Percentiles rank a stretch among this genome's conserved stretches.
Conservation (phyloP, 2,113 vertebrate genomes). For the Sylvilagus bachmani region DNA sequence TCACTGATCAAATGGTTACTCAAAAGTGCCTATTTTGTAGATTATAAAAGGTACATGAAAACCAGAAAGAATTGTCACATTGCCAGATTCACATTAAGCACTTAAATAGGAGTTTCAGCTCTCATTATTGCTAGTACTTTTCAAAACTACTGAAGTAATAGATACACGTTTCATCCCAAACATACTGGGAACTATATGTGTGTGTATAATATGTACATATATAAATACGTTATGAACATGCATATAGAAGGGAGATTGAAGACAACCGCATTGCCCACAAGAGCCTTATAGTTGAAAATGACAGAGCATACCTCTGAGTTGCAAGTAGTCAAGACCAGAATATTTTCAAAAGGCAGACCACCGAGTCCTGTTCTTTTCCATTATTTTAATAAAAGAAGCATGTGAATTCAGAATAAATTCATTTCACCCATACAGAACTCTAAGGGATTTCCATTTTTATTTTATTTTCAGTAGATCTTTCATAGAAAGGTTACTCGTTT, state of each 20-base stretch:
- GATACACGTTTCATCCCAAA: neutral
- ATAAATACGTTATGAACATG: neutral
- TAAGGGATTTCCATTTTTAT: neutral
- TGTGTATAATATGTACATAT: neutral
- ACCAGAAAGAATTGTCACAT: neutral
- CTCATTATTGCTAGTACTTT: conserved; percentile 21
- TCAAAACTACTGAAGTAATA: neutral
- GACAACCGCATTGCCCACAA: neutral
- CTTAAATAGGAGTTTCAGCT: neutral
- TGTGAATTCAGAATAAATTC: conserved; percentile 11
- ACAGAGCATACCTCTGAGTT: neutral
- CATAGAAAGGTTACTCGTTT: neutral
- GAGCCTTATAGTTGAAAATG: neutral
- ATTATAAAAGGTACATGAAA: neutral
- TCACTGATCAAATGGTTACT: neutral
- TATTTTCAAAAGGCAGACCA: neutral
- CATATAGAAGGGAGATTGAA: neutral
- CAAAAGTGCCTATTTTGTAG: neutral
- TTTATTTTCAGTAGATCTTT: neutral
- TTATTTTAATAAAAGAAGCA: neutral
- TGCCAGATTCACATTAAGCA: neutral
- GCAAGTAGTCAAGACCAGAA: neutral
- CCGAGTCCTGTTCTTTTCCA: neutral
- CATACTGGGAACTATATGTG: neutral
- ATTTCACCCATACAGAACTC: neutral